Percentiles rank a stretch among this genome's conserved stretches.
Conservation (phyloP, 35 echinoderm and acorn worm species). For the Holothuria glaberrima region DNA sequence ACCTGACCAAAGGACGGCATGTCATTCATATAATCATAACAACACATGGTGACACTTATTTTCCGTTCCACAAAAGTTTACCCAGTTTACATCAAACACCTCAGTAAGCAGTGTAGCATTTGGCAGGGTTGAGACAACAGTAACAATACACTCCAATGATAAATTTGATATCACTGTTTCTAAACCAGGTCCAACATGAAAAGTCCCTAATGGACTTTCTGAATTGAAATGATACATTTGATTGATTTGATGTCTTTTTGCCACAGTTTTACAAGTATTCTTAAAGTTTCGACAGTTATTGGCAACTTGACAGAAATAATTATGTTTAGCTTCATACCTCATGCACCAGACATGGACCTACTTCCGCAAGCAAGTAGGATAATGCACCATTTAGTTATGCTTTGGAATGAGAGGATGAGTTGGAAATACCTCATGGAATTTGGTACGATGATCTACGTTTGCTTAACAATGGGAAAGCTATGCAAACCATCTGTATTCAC, state of each 20-base stretch:
- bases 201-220: constrained; percentile 12
- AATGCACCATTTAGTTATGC: constrained; percentile 63
- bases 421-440: constrained; percentile 45
- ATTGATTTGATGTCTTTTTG: constrained; percentile 59
- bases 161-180: not conserved
- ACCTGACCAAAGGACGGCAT: constrained; percentile 55
- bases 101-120: constrained; percentile 24
- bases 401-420: constrained; percentile 29
- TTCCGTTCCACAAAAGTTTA: constrained; percentile 48
- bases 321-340: constrained; percentile 66
- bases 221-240: constrained; percentile 59
- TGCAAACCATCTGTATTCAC: too few species aligned
- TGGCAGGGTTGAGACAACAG: not conserved
- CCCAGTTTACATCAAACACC: constrained; percentile 52
- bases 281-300: constrained; percentile 50
- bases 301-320: constrained; percentile 53
- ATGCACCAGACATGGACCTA: constrained; percentile 73
- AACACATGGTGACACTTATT: constrained; percentile 14
- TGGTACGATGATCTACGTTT: too few species aligned
- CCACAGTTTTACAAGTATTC: constrained; percentile 67
- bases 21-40: constrained; percentile 44
- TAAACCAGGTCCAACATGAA: constrained; percentile 40
- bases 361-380: constrained; percentile 57
- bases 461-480: too few species aligned
- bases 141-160: not conserved